Percentiles rank a stretch among this genome's conserved stretches.
Evolutionary conservation across 2,797 vertebrate species (phyloP).

Genomic region (Trachurus trachurus): DNA sequence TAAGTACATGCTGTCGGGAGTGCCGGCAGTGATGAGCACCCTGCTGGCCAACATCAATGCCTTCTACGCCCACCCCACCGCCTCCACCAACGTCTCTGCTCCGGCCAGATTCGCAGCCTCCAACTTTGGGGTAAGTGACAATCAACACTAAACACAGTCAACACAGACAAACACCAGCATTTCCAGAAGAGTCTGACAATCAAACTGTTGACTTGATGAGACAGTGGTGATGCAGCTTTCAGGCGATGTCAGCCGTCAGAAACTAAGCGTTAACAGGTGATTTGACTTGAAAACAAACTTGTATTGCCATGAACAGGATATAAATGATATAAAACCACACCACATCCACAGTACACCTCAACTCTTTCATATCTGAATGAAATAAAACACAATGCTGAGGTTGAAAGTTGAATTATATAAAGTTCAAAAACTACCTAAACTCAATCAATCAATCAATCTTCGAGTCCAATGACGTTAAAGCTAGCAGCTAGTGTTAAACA

Average conservation of each 20-base stretch:
- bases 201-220: not conserved
- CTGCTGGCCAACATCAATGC: conserved; percentile 99
- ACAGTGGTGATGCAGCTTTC: not conserved
- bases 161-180: not conserved
- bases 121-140: conserved; percentile 93
- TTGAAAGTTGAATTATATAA: not conserved
- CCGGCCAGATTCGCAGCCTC: conserved; percentile 95
- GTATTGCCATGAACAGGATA: not conserved
- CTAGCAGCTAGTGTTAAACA: not conserved
- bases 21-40: conserved; percentile 97
- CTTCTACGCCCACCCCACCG: conserved; percentile 96
- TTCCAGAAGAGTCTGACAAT: not conserved
- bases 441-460: too few species aligned
- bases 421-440: too few species aligned
- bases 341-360: not conserved
- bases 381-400: not conserved
- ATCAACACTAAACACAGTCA: not conserved
- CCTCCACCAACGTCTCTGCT: conserved; percentile 95
- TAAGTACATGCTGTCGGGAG: conserved; percentile 96
- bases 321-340: not conserved
- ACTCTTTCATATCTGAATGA: not conserved
- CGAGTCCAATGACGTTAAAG: too few species aligned
- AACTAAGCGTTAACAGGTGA: too few species aligned
- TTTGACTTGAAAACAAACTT: not conserved
- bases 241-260: too few species aligned